Conservation (phyloP, 2,797 vertebrate genomes). For the Thalassophryne amazonica region DNA sequence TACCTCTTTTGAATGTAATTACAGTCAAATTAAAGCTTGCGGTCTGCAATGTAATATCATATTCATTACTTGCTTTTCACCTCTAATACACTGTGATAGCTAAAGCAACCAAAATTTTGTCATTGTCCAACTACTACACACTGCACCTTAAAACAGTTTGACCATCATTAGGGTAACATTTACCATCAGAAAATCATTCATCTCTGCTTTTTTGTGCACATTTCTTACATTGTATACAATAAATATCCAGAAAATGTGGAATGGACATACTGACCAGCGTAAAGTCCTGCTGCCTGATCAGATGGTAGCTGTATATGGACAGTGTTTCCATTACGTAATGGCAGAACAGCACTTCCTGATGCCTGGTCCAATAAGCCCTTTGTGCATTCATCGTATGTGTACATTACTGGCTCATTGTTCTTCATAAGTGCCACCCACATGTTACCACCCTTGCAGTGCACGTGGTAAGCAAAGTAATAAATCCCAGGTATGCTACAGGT, state of each 20-base stretch:
- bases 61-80: too few species aligned
- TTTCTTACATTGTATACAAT: slow-evolving; percentile 90
- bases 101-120: too few species aligned
- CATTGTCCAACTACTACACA: not conserved
- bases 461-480: slow-evolving; percentile 95
- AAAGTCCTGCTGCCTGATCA: slow-evolving; percentile 95
- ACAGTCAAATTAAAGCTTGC: too few species aligned
- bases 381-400: slow-evolving; percentile 96
- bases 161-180: not conserved
- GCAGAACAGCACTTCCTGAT: slow-evolving; percentile 92
- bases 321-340: slow-evolving; percentile 85
- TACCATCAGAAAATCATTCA: not conserved
- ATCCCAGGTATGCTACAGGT: slow-evolving; percentile 92
- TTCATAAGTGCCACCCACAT: slow-evolving; percentile 96
- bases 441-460: slow-evolving; percentile 95
- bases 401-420: slow-evolving; percentile 96
- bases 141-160: slow-evolving; percentile 27
- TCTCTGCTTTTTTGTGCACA: not conserved
- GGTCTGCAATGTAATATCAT: too few species aligned
- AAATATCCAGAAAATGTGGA: slow-evolving; percentile 97
- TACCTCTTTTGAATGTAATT: too few species aligned
- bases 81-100: too few species aligned
- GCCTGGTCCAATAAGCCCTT: slow-evolving; percentile 97
- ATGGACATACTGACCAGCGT: slow-evolving; percentile 93
- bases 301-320: slow-evolving; percentile 95